A percentile compares a stretch with the other conserved stretches of the same genome.
phyloP scores from a whole-genome alignment of 2,113 vertebrate genomes.

The Anhinga rufa region DNA sequence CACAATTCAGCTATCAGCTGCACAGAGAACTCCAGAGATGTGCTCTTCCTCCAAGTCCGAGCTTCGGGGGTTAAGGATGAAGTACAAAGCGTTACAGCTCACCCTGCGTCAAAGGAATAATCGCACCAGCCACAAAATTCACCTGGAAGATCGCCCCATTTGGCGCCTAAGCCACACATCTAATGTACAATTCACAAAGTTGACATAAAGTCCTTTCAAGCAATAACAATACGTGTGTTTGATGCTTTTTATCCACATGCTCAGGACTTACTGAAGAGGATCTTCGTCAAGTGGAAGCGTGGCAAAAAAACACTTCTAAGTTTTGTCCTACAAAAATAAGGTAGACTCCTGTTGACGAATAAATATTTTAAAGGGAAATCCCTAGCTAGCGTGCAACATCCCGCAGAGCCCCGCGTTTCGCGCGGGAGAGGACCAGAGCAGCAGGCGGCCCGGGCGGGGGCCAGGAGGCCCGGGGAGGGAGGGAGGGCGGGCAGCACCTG shows the following conservation, averaged over 20 bases:
- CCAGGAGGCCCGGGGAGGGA: neutral
- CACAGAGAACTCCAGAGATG: neutral
- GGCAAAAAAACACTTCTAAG: neutral
- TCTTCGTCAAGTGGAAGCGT: fast-evolving
- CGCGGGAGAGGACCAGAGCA: neutral
- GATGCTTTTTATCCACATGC: neutral
- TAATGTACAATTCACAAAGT: neutral
- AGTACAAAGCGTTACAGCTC: neutral
- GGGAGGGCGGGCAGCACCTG: neutral
- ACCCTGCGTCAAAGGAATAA: neutral
- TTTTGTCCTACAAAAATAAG: neutral
- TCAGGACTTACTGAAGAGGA: too few relatives aligned
- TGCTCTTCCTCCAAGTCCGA: neutral
- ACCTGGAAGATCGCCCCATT: neutral
- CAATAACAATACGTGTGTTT: neutral
- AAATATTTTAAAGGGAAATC: neutral
- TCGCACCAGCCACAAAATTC: neutral
- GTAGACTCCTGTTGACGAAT: too few relatives aligned
- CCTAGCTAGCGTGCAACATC: fast-evolving
- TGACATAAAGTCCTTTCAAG: neutral
- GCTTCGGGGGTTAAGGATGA: neutral
- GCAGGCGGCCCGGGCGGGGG: neutral
- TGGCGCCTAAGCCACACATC: neutral
- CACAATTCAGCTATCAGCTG: too few relatives aligned
- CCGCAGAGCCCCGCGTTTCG: too few relatives aligned